phyloP scores from a whole-genome alignment of 2,888 invertebrate genomes.

The Drosophila mulleri region DNA sequence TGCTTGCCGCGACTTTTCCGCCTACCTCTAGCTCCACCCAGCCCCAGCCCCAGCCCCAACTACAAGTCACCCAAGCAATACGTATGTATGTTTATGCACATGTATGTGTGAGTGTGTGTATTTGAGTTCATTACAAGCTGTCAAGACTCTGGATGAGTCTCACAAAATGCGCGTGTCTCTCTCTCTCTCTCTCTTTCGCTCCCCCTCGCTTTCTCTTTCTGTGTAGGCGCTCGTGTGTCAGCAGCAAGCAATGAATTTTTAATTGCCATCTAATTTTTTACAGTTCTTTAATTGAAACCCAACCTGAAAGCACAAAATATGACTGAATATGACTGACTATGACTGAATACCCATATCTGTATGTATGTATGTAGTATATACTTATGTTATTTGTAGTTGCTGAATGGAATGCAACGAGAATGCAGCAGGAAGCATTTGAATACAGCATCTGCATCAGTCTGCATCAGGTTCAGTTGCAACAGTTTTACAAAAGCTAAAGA shows the following conservation, averaged over 20 bases:
- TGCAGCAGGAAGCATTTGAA: constrained; percentile 20
- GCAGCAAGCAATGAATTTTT: constrained; percentile 67
- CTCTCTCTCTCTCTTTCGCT: not conserved
- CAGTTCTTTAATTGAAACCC: constrained; percentile 70
- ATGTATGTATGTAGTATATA: not conserved
- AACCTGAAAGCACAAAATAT: constrained; percentile 46
- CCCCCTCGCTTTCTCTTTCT: not conserved
- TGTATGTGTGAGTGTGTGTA: no score
- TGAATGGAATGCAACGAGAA: constrained; percentile 31
- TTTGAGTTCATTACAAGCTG: constrained; percentile 60
- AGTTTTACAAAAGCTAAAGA: not conserved
- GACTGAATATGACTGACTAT: constrained; percentile 14
- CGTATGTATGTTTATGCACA: not conserved
- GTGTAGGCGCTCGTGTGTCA: constrained; percentile 42
- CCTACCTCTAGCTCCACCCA: not conserved
- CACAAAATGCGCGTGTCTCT: constrained; percentile 22
- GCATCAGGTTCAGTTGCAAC: not conserved
- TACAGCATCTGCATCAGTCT: not conserved
- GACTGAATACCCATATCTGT: not conserved
- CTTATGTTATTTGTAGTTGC: constrained; percentile 1
- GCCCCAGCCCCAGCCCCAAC: not conserved
- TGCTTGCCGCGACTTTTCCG: constrained; percentile 47
- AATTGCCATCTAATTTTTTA: constrained; percentile 73
- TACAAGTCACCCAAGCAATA: not conserved
- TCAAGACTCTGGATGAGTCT: constrained; percentile 41